Percentiles rank a stretch among this genome's conserved stretches.
phyloP scores from a whole-genome alignment of 2,797 vertebrate genomes.

The Poecilia gillii region DNA sequence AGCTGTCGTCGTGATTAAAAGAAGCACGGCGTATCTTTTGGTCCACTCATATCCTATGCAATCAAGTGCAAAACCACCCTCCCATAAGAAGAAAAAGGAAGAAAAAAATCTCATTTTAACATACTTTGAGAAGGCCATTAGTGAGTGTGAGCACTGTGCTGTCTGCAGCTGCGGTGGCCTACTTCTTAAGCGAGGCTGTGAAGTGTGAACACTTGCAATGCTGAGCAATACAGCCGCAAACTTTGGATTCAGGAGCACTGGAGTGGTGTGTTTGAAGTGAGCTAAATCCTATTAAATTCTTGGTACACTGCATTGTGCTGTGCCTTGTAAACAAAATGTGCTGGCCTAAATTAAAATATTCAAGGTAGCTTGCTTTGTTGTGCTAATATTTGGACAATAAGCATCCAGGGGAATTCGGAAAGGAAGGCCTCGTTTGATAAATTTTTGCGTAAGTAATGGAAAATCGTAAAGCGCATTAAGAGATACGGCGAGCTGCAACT shows the following conservation, averaged over 20 bases:
- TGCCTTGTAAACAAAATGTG: conserved; percentile 66
- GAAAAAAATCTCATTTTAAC: conserved; percentile 53
- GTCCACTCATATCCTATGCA: conserved; percentile 12
- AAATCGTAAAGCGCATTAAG: conserved; percentile 21
- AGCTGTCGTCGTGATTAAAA: conserved; percentile 11
- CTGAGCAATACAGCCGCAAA: conserved; percentile 68
- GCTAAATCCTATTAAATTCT: conserved; percentile 79
- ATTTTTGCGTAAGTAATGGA: conserved; percentile 18
- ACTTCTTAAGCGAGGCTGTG: conserved; percentile 73
- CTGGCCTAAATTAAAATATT: conserved; percentile 61
- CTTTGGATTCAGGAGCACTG: conserved; percentile 64
- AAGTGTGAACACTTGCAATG: conserved; percentile 73
- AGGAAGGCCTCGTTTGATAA: conserved; percentile 16
- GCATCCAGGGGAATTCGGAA: conserved; percentile 36
- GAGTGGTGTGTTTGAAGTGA: conserved; percentile 73
- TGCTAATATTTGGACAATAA: conserved; percentile 53
- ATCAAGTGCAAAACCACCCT: conserved; percentile 17
- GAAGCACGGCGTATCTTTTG: background rate
- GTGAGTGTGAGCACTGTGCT: conserved; percentile 58
- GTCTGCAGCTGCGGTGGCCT: conserved; percentile 70
- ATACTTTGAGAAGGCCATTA: conserved; percentile 68
- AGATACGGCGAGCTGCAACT: conserved; percentile 38
- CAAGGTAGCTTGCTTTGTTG: conserved; percentile 61
- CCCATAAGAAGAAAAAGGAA: conserved; percentile 12
- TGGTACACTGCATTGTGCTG: conserved; percentile 64